Base-by-base conservation (phyloP, 2,888 invertebrate species). In the Hemistola chrysoprasaria region DNA sequence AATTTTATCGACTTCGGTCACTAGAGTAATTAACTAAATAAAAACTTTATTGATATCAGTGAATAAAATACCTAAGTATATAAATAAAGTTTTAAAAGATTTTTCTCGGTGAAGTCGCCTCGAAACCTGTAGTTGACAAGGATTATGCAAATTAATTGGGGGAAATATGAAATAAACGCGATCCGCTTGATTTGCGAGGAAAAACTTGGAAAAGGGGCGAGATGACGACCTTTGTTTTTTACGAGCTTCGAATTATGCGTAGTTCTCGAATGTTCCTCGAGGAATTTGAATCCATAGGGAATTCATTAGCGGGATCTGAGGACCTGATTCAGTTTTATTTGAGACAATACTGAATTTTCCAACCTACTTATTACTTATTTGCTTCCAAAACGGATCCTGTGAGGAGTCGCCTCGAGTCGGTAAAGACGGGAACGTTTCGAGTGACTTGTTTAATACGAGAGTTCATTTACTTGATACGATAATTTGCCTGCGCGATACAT, bases 81-180 rank as follows among this genome's bases (percentile, higher is more conserved):
- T 16, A 16, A 16, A 16, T 16, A 16, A 16, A 16, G 16, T 4
- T 3, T 16, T 4, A 4, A 16, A 30, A 53, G 35, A 32, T 57
- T 59, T 59, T 56, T 57, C 48, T 38, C 43, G 35, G 30, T 25
- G 46, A 28, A 42, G 36, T 59, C 53, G 25, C 56, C 53, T 43
- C 47, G 47, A 52, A 63, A 65, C 63, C 74, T 75, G 75, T 62
- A 56, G 49, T 59, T 77, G 77, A 75, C 76, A 74, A 71, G 71
- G 71, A 70, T 75, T 76, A 76, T 77, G 77, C 62, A 76, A 74
- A 76, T 76, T 71, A 70, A 73, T 75, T 65, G 73, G 64, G 67
- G 69, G 59, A 59, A 70, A 71, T 62, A 69, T 64, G 60, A 69
- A 73, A 73, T 65, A 70, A 71, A 57, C 61, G 62, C 61, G 67